Evolutionary conservation across 2,888 invertebrate genomes (phyloP).

Genomic region (Byasa hedistus): DNA sequence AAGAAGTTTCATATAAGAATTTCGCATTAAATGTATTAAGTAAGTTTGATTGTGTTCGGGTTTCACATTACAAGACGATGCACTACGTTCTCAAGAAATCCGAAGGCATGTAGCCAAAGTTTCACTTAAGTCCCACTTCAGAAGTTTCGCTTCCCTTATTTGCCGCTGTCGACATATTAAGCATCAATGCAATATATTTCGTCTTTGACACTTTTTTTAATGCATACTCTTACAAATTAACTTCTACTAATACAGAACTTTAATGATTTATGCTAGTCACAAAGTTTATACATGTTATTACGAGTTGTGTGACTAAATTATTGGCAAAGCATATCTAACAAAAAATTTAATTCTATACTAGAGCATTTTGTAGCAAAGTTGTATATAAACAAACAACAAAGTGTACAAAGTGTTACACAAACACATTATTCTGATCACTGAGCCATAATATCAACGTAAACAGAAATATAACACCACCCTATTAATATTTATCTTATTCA

Average conservation of each 20-base stretch:
- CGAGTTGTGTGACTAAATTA: too few species aligned
- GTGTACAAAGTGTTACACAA: background rate
- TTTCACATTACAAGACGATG: background rate
- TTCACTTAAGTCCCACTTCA: background rate
- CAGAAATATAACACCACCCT: background rate
- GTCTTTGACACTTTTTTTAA: too few species aligned
- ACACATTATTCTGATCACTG: slow-evolving; percentile 1
- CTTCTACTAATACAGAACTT: too few species aligned
- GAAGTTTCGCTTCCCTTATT: background rate
- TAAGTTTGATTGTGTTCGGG: background rate
- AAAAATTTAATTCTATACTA: background rate
- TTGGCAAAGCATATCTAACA: too few species aligned
- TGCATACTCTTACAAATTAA: too few species aligned
- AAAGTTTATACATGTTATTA: too few species aligned
- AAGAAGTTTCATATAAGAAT: background rate
- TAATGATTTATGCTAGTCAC: too few species aligned
- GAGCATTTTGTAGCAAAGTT: too few species aligned
- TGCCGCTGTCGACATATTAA: too few species aligned
- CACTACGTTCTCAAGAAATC: background rate
- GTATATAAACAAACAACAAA: too few species aligned
- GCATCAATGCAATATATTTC: too few species aligned
- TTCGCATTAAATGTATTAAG: background rate
- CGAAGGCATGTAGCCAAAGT: background rate
- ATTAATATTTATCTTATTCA: slow-evolving; percentile 1
- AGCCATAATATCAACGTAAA: background rate